Evolutionary conservation across 2,888 invertebrate species (phyloP), one percentile per base, ranked within the genome.

Genomic region (Rotaria macrura): DNA sequence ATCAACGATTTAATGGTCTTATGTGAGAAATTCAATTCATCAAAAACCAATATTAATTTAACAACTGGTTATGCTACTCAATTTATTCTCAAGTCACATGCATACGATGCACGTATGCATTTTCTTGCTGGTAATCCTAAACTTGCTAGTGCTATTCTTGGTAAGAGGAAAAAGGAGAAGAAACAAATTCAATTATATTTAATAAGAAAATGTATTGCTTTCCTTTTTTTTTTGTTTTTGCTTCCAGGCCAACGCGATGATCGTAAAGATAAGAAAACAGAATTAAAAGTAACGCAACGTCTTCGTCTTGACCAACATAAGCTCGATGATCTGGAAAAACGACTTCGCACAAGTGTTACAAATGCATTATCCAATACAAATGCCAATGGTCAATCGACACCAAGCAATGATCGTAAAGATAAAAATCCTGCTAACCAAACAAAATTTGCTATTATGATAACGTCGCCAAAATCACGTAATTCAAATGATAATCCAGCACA

Each of bases 61-160:
- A 12, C 79, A 9, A 43, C 79, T n/a, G 43, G 17, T 79, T 79
- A 79, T n/a, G 10, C 79, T 25, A 43, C 25, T 12, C 79, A 79
- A 79, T 79, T 79, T 25, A 43, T 79, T 43, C 79, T 79, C 14
- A 79, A 79, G 43, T 79, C 79, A 14, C 79, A 79, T n/a, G 43
- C 40, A n/a, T 79, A 79, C 20, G 79, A 79, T 79, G 79, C 79
- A 79, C 40, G 79, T n/a, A 79, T 79, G 79, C 43, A 79, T 79
- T 79, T 79, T n/a, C 40, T 79, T 43, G 79, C 79, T 43, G 79
- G 79, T 9, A 43, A 14, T 79, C 25, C 43, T 3, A 40, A 79
- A n/a, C 25, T 79, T 43, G 40, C n/a, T 6, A n/a, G n/a, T 14
- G 17, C 40, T 79, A 10, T 79, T 79, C 43, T 79, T 14, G 34